A percentile compares a stretch with the other conserved stretches of the same genome.
These are phyloP conservation scores for Macrotus californicus DNA, from an alignment of 2,113 vertebrate genomes.

Conservation along the genomic window DNA sequence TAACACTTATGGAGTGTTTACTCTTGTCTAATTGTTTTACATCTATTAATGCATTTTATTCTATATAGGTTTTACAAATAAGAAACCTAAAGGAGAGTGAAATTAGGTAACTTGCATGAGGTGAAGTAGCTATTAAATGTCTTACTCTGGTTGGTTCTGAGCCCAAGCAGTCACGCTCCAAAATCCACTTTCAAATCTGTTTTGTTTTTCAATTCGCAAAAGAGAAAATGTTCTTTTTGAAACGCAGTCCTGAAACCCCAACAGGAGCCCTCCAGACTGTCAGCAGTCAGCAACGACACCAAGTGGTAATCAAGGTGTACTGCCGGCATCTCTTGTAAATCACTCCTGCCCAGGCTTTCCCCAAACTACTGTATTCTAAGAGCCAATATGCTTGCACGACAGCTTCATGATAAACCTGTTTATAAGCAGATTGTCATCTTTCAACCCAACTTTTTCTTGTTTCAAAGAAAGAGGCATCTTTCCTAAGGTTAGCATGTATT, in stretches of 20 bases:
- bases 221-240: not conserved
- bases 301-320: not conserved
- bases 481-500: conserved; percentile 26
- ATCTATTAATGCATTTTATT: conserved; percentile 12
- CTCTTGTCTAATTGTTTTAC: not conserved
- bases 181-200: not conserved
- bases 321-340: not conserved
- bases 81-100: not conserved
- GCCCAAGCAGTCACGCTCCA: not conserved
- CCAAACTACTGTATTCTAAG: not conserved
- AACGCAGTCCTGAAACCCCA: not conserved
- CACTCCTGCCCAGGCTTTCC: not conserved
- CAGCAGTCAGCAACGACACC: conserved; percentile 42
- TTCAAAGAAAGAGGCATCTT: not conserved
- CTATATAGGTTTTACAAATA: conserved; percentile 20
- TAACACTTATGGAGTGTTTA: not conserved
- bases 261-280: not conserved
- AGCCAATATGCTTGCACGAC: not conserved
- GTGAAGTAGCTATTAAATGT: conserved; percentile 6
- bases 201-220: conserved; percentile 24
- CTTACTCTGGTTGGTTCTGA: not conserved
- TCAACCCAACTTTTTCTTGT: not conserved
- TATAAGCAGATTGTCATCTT: not conserved
- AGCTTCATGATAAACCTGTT: not conserved
- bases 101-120: conserved; percentile 2